Conservation (phyloP, 2,888 invertebrate species). For the Acronicta psi region DNA sequence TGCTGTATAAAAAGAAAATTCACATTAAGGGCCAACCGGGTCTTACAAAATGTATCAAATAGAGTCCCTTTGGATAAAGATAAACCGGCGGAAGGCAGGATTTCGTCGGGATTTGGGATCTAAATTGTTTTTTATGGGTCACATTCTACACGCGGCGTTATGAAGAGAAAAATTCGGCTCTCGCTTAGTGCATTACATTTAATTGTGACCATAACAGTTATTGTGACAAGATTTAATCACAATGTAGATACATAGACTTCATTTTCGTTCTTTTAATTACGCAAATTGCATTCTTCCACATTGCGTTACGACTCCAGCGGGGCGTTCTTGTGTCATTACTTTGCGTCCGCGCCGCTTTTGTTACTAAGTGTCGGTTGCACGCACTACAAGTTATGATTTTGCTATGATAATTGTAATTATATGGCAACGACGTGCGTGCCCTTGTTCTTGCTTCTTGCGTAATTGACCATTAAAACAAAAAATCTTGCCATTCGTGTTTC, state of each 20-base stretch:
- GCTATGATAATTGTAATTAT: conserved; percentile 63
- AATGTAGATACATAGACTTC: conserved; percentile 29
- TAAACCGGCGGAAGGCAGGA: conserved; percentile 70
- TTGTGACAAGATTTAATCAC: conserved; percentile 39
- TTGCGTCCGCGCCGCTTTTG: conserved; percentile 48
- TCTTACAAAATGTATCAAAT: conserved; percentile 69
- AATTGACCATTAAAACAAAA: conserved; percentile 23
- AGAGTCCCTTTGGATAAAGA: conserved; percentile 72
- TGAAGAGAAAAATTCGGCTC: conserved; percentile 38
- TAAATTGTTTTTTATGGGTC: conserved; percentile 70
- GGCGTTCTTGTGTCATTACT: conserved; percentile 44
- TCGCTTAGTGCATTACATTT: conserved; percentile 27
- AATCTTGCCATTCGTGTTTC: not conserved
- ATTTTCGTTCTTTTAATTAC: conserved; percentile 54
- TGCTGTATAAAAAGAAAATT: conserved; percentile 52
- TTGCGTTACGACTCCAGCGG: conserved; percentile 32
- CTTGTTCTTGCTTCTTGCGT: conserved; percentile 49
- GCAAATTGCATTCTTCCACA: conserved; percentile 52
- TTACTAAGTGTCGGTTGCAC: conserved; percentile 53
- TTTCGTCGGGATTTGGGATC: conserved; percentile 70
- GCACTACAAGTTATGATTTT: conserved; percentile 50
- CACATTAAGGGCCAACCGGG: conserved; percentile 50
- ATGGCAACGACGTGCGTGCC: conserved; percentile 50
- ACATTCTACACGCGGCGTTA: conserved; percentile 45
- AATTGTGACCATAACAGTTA: conserved; percentile 34